These are phyloP conservation scores for Orthonevra nobilis DNA, from an alignment of 2,888 invertebrate species.

Conservation along the genomic window DNA sequence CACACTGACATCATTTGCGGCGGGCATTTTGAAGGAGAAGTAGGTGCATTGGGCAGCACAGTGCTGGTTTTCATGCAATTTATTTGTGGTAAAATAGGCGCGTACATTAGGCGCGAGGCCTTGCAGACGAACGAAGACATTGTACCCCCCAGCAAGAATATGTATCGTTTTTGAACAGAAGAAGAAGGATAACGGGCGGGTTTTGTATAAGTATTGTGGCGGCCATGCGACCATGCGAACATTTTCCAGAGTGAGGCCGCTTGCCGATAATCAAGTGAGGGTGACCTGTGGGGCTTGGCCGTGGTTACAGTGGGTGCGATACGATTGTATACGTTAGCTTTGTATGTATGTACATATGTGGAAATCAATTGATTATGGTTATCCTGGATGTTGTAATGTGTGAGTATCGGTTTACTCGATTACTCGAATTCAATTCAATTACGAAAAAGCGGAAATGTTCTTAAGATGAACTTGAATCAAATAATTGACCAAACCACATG, in stretches of 20 bases:
- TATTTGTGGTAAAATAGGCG: constrained; percentile 49
- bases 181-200: too few relatives aligned
- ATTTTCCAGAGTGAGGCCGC: too few relatives aligned
- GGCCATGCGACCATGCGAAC: too few relatives aligned
- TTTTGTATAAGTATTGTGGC: too few relatives aligned
- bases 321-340: too few relatives aligned
- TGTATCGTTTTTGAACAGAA: too few relatives aligned
- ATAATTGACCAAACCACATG: too few relatives aligned
- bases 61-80: constrained; percentile 23
- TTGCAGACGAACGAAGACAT: constrained; percentile 4
- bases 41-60: neutral
- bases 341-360: constrained; percentile 11
- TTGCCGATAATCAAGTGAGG: neutral
- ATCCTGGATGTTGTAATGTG: neutral
- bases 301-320: neutral
- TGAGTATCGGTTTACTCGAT: neutral
- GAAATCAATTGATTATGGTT: constrained; percentile 44
- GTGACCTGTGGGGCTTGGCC: too few relatives aligned
- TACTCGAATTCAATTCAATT: neutral
- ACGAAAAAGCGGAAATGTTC: neutral
- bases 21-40: neutral
- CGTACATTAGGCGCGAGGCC: constrained; percentile 32
- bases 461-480: neutral
- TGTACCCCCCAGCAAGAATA: too few relatives aligned
- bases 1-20: neutral